Conservation (phyloP, 2,888 invertebrate genomes). For the Aethes cnicana region DNA sequence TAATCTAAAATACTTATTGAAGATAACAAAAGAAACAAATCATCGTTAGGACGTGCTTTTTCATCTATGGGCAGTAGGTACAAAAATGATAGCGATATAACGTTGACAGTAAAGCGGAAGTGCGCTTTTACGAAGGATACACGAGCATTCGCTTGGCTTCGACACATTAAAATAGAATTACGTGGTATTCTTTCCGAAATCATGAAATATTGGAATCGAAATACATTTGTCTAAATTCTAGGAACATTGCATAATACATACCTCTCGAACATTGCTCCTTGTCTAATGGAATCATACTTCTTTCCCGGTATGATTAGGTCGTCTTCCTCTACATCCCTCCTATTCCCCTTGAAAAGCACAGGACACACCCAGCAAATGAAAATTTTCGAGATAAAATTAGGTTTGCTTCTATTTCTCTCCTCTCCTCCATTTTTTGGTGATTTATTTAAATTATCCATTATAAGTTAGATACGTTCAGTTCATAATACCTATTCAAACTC, state of each 20-base stretch:
- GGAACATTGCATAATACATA: constrained; percentile 50
- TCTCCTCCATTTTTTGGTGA: constrained; percentile 34
- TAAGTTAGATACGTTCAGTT: neutral
- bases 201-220: too few relatives aligned
- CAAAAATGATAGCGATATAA: too few relatives aligned
- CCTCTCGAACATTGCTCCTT: constrained; percentile 84
- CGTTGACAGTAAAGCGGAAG: neutral
- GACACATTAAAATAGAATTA: neutral
- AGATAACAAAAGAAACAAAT: too few relatives aligned
- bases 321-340: constrained; percentile 82
- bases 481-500: too few relatives aligned
- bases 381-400: constrained; percentile 62
- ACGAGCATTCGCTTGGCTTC: neutral
- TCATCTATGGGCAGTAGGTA: too few relatives aligned
- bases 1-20: too few relatives aligned
- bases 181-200: neutral
- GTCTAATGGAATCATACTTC: constrained; percentile 81
- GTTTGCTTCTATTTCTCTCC: constrained; percentile 51
- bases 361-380: constrained; percentile 78
- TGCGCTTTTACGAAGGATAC: too few relatives aligned
- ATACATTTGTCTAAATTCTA: too few relatives aligned
- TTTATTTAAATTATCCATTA: constrained; percentile 30
- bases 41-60: too few relatives aligned
- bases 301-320: constrained; percentile 85
- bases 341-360: constrained; percentile 78